These are phyloP conservation scores for Fragum fragum DNA, from an alignment of 2,888 invertebrate genomes.

Conservation along the genomic window DNA sequence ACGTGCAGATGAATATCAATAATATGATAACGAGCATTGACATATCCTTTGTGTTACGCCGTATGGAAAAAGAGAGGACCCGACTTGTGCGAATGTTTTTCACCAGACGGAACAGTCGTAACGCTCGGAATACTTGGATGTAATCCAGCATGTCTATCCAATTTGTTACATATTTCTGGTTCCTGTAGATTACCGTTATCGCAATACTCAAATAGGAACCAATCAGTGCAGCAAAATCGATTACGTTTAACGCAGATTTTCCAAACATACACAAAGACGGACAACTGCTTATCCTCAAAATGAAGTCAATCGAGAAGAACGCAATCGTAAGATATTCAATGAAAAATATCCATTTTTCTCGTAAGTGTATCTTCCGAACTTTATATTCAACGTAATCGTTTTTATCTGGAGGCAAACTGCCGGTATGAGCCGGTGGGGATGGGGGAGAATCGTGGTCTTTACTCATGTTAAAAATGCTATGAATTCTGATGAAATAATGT, in stretches of 20 bases:
- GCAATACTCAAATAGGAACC: slow-evolving; percentile 29
- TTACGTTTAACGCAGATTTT: slow-evolving; percentile 33
- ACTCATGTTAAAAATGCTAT: background rate
- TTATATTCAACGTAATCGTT: background rate
- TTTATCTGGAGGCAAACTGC: background rate
- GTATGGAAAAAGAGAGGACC: slow-evolving; percentile 37
- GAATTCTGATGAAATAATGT: background rate
- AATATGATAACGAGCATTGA: slow-evolving; percentile 23
- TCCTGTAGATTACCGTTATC: background rate
- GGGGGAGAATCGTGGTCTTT: background rate
- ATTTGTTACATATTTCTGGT: slow-evolving; percentile 33
- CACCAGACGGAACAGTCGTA: slow-evolving; percentile 46
- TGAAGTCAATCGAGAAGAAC: slow-evolving; percentile 43
- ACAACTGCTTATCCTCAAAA: slow-evolving; percentile 28
- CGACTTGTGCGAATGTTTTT: slow-evolving; percentile 45
- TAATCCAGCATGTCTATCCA: slow-evolving; percentile 42
- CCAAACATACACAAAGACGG: slow-evolving; percentile 29
- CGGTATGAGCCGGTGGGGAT: background rate
- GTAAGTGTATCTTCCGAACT: slow-evolving; percentile 21
- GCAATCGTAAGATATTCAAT: slow-evolving; percentile 32
- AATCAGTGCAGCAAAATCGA: slow-evolving; percentile 39
- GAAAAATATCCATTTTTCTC: slow-evolving; percentile 14
- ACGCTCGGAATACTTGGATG: slow-evolving; percentile 37
- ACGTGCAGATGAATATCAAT: slow-evolving; percentile 29
- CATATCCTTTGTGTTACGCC: slow-evolving; percentile 32